Conservation (phyloP, 2,797 vertebrate genomes). For the Cheirogaleus major region DNA sequence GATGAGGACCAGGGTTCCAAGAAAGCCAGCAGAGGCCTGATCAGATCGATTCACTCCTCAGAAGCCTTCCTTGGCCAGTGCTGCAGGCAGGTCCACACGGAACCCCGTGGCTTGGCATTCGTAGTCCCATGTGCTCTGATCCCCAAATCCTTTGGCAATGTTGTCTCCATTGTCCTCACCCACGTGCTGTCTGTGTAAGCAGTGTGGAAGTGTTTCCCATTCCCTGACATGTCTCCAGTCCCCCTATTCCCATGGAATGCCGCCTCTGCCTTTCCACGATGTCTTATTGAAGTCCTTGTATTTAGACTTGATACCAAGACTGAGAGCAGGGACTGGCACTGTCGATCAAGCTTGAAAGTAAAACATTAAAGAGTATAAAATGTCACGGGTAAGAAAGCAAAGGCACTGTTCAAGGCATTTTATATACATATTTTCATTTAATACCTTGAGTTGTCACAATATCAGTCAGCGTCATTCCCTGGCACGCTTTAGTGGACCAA, state of each 20-base stretch:
- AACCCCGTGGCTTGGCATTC: background rate
- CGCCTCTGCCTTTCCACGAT: too few relatives aligned
- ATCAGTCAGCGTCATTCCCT: background rate
- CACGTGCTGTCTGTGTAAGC: background rate
- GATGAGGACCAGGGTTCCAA: background rate
- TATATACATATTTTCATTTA: background rate
- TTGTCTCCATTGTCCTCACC: background rate
- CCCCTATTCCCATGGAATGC: background rate
- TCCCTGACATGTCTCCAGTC: background rate
- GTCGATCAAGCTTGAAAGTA: background rate
- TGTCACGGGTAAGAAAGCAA: background rate
- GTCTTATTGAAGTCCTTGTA: background rate
- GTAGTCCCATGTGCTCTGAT: accelerated
- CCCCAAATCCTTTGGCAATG: background rate
- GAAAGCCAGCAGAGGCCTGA: background rate
- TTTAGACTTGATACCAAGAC: background rate
- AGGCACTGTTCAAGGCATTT: too few relatives aligned
- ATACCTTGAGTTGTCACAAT: accelerated
- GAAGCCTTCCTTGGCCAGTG: background rate
- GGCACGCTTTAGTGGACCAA: background rate
- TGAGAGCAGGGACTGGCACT: background rate
- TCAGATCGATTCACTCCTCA: background rate
- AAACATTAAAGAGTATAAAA: background rate
- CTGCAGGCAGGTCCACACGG: accelerated
- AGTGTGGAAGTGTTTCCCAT: background rate